Evolutionary conservation across 2,113 vertebrate genomes (phyloP).

Genomic region (Phylloscopus trochilus): DNA sequence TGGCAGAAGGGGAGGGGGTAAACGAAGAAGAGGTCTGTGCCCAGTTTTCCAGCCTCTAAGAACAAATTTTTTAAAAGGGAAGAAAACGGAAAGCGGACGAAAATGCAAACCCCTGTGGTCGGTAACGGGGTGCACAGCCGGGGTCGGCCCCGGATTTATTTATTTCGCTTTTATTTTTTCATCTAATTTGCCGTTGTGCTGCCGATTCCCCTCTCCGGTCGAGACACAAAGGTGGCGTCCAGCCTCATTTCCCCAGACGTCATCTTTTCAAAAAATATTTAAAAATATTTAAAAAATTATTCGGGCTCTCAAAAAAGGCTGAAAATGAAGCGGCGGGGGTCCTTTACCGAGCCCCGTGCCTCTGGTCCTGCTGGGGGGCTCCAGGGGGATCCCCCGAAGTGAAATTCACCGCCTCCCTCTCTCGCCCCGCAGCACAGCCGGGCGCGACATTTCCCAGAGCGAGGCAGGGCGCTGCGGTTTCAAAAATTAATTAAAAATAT

Average conservation of each 20-base stretch:
- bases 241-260: constrained; percentile 87
- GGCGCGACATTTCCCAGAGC: constrained; percentile 60
- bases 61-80: not conserved
- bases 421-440: constrained; percentile 33
- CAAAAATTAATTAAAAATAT: constrained; percentile 88
- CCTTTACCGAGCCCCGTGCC: constrained; percentile 45
- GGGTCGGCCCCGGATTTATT: not conserved
- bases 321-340: constrained; percentile 70
- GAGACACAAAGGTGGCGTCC: constrained; percentile 93
- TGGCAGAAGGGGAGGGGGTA: not conserved
- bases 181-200: constrained; percentile 38
- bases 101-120: not conserved
- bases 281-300: constrained; percentile 90
- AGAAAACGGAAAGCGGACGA: not conserved
- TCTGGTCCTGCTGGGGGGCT: not conserved
- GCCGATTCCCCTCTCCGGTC: constrained; percentile 62
- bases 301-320: not conserved
- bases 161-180: constrained; percentile 44
- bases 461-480: constrained; percentile 56
- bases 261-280: constrained; percentile 99
- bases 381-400: constrained; percentile 14
- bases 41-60: not conserved
- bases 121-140: not conserved
- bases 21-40: not conserved
- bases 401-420: constrained; percentile 54